Evolutionary conservation across 1,140 invertebrate species (phyloP).

Genomic region (Octopus bimaculoides): DNA sequence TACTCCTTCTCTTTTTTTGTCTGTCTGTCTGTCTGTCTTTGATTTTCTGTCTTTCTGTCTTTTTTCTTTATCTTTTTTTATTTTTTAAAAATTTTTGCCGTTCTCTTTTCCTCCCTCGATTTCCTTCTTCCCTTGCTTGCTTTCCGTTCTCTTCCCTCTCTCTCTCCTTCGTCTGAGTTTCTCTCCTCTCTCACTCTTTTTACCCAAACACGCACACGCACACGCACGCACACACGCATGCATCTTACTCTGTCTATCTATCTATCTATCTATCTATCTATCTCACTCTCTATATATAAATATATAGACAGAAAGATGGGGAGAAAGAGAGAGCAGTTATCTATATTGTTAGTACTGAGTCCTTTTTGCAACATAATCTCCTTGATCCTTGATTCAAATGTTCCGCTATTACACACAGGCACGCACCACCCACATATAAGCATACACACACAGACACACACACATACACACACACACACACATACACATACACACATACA

Average conservation of each 20-base stretch:
- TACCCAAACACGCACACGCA: neutral
- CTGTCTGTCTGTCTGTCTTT: neutral
- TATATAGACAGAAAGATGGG: too few species aligned
- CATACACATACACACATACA: too few species aligned
- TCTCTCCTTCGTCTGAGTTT: neutral
- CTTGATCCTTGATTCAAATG: too few species aligned
- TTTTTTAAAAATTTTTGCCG: neutral
- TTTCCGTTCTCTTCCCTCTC: neutral
- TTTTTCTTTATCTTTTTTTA: neutral
- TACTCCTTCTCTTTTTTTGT: neutral
- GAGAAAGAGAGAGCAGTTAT: too few species aligned
- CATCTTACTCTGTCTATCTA: neutral
- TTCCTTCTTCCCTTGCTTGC: neutral
- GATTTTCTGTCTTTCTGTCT: neutral
- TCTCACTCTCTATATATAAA: neutral
- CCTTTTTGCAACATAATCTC: too few species aligned
- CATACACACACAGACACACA: too few species aligned
- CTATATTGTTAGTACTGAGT: too few species aligned
- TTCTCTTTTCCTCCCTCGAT: neutral
- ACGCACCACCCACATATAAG: too few species aligned
- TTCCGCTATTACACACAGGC: too few species aligned
- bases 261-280: neutral
- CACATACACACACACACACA: too few species aligned
- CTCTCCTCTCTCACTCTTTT: neutral
- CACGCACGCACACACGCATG: too few species aligned